A percentile compares a stretch with the other conserved stretches of the same genome.
Conservation (phyloP, 2,888 invertebrate genomes). For the Aporophyla lueneburgensis region DNA sequence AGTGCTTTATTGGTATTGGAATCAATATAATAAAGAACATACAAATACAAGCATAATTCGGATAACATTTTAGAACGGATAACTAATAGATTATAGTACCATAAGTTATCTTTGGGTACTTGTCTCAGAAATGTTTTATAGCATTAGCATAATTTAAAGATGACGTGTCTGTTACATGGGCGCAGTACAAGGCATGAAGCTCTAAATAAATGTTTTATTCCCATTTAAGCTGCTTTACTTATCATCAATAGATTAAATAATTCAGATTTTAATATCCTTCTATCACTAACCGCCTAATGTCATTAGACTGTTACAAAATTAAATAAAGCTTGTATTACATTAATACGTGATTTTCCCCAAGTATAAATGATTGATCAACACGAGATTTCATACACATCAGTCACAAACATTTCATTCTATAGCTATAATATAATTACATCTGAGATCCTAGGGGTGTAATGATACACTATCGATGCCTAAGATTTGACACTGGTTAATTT, state of each 20-base stretch:
- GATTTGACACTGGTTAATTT: constrained; percentile 89
- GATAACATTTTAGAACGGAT: constrained; percentile 12
- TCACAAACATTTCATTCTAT: constrained; percentile 68
- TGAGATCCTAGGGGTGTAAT: constrained; percentile 83
- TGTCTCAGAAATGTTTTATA: constrained; percentile 32
- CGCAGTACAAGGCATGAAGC: constrained; percentile 24
- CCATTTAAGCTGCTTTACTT: constrained; percentile 63
- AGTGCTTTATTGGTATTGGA: constrained; percentile 35
- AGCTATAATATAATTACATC: constrained; percentile 78
- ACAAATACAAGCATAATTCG: constrained; percentile 29
- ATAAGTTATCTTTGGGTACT: constrained; percentile 40
- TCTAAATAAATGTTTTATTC: constrained; percentile 52
- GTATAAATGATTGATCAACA: constrained; percentile 63
- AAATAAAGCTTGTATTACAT: constrained; percentile 70
- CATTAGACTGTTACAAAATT: constrained; percentile 67
- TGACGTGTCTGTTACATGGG: constrained; percentile 16
- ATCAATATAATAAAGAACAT: constrained; percentile 40
- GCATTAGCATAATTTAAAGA: constrained; percentile 24
- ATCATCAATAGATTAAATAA: constrained; percentile 66
- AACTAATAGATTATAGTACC: constrained; percentile 16
- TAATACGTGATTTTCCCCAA: constrained; percentile 61
- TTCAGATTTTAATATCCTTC: constrained; percentile 67
- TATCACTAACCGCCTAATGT: constrained; percentile 65
- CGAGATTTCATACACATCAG: constrained; percentile 66
- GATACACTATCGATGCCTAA: constrained; percentile 82